Conservation (phyloP, 1,140 invertebrate species). For the Euura saliciscinereae region DNA sequence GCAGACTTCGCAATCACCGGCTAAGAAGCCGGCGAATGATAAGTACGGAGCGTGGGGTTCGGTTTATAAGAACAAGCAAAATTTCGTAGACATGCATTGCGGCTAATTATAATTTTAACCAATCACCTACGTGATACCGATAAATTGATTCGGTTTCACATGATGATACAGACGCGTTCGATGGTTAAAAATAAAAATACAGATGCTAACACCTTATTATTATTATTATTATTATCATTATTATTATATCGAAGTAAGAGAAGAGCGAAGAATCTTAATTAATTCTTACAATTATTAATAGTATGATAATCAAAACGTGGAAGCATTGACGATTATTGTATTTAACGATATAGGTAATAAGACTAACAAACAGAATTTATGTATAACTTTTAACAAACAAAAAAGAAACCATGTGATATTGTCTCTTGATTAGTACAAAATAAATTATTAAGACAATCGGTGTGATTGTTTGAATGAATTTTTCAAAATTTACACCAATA, state of each 20-base stretch:
- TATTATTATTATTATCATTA: too few species aligned
- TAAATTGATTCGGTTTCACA: too few species aligned
- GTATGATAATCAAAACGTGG: too few species aligned
- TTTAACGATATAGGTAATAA: too few species aligned
- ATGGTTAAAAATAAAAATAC: too few species aligned
- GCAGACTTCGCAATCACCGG: constrained; percentile 37
- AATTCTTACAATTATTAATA: too few species aligned
- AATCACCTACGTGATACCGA: not conserved
- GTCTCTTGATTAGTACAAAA: not conserved
- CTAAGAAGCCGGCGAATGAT: constrained; percentile 54
- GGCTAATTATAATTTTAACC: constrained; percentile 52
- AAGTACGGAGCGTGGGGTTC: constrained; percentile 73
- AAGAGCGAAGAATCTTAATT: too few species aligned
- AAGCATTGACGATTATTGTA: too few species aligned
- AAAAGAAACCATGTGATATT: constrained; percentile 4
- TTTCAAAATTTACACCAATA: too few species aligned
- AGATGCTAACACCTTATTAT: too few species aligned
- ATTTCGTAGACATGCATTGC: constrained; percentile 73
- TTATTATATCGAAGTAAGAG: too few species aligned
- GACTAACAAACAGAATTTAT: not conserved
- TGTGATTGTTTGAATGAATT: not conserved
- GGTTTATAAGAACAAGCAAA: constrained; percentile 72
- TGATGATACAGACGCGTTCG: too few species aligned
- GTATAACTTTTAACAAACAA: not conserved
- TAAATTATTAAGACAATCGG: not conserved